A percentile compares a stretch with the other conserved stretches of the same genome.
phyloP scores from a whole-genome alignment of 1,140 invertebrate species.

The Ceratoteleas bidentatus region DNA sequence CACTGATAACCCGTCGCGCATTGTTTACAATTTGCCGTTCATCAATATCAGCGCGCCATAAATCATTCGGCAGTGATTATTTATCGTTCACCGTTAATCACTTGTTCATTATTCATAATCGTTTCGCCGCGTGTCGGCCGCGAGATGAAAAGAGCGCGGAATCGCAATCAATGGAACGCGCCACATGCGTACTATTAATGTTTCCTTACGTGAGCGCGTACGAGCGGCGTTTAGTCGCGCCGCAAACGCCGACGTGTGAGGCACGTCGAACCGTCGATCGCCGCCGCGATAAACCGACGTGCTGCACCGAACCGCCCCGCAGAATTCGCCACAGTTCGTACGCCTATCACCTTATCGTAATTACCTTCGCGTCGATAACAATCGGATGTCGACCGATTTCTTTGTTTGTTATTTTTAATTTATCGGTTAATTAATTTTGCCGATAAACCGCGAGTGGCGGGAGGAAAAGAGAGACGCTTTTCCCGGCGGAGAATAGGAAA shows the following conservation, averaged over 20 bases:
- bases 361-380: background rate
- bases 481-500: constrained; percentile 3
- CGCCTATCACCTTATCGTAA: background rate
- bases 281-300: constrained; percentile 25
- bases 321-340: constrained; percentile 15
- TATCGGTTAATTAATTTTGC: background rate
- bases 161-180: constrained; percentile 54
- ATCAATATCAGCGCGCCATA: background rate
- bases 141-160: constrained; percentile 5
- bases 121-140: background rate
- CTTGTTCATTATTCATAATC: background rate
- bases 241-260: constrained; percentile 55
- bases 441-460: background rate
- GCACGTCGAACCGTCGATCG: constrained; percentile 17
- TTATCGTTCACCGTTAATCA: background rate
- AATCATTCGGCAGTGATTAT: background rate
- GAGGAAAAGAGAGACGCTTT: constrained; percentile 1
- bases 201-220: constrained; percentile 52
- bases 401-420: background rate
- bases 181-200: constrained; percentile 64
- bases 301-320: constrained; percentile 3
- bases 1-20: no score
- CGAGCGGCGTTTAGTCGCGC: constrained; percentile 59
- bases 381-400: background rate
- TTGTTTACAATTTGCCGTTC: no score